Percentiles rank a stretch among this genome's conserved stretches.
These are phyloP conservation scores for Acinonyx jubatus DNA, from an alignment of 2,113 vertebrate genomes.

Conservation along the genomic window DNA sequence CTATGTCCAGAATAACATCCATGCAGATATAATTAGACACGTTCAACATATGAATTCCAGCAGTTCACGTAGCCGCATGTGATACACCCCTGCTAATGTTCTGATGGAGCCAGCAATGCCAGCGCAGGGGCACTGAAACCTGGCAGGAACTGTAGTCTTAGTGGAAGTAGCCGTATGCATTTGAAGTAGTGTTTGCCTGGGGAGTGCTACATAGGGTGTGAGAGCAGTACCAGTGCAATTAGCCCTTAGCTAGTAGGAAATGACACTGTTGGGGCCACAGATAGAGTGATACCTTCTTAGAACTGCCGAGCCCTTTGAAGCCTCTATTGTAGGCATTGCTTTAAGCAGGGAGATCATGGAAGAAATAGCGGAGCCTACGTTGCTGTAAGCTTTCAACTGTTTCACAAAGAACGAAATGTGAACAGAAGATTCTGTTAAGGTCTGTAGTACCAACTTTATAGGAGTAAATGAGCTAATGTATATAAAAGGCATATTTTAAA, in stretches of 20 bases:
- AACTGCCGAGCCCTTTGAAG: not conserved
- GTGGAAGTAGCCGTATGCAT: not conserved
- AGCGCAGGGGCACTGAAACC: too few relatives aligned
- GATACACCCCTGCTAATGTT: not conserved
- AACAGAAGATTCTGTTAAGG: not conserved
- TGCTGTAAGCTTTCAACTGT: not conserved
- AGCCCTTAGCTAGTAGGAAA: not conserved
- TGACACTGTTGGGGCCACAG: not conserved
- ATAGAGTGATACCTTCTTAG: not conserved
- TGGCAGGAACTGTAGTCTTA: not conserved
- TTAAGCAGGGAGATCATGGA: not conserved
- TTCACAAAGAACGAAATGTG: not conserved
- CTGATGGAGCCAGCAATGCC: not conserved
- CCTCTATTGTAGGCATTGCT: not conserved
- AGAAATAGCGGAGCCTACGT: not conserved
- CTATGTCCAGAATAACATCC: not conserved
- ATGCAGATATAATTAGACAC: not conserved
- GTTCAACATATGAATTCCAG: not conserved
- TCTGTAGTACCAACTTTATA: not conserved
- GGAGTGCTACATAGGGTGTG: rapidly evolving
- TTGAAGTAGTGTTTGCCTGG: not conserved
- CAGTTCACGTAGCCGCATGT: not conserved
- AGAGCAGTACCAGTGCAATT: not conserved
- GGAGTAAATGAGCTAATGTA: not conserved
- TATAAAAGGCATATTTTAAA: not conserved